A percentile compares a stretch with the other conserved stretches of the same genome.
These are phyloP conservation scores for Danionella cerebrum DNA, from an alignment of 2,113 vertebrate genomes.

Conservation along the genomic window DNA sequence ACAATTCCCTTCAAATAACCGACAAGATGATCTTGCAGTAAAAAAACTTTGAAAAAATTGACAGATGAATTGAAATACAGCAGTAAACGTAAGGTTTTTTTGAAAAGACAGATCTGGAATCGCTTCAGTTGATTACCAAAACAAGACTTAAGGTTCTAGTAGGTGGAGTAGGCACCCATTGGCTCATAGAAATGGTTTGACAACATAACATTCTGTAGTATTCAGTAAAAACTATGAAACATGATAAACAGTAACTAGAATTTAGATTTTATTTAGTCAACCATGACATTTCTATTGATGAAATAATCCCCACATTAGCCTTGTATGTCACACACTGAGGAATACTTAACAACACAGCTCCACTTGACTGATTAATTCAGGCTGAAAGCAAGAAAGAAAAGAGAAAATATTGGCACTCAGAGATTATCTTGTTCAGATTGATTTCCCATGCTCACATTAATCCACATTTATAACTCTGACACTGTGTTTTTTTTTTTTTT, in stretches of 20 bases:
- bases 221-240: background rate
- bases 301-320: background rate
- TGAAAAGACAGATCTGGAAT: no score
- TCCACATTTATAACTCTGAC: constrained; percentile 2
- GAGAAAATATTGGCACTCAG: background rate
- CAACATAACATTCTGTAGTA: no score
- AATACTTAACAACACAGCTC: background rate
- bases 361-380: background rate
- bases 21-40: no score
- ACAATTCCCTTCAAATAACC: background rate
- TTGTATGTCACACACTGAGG: background rate
- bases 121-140: no score
- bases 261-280: background rate
- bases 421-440: background rate
- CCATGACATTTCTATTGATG: background rate
- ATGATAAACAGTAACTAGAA: background rate
- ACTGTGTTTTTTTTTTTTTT: background rate
- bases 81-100: no score
- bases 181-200: no score
- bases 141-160: no score
- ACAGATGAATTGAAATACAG: no score
- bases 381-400: constrained; percentile 1
- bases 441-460: background rate
- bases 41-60: no score
- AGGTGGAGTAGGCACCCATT: no score